phyloP scores from a whole-genome alignment of 2,888 invertebrate species.

The Heliconius erato region DNA sequence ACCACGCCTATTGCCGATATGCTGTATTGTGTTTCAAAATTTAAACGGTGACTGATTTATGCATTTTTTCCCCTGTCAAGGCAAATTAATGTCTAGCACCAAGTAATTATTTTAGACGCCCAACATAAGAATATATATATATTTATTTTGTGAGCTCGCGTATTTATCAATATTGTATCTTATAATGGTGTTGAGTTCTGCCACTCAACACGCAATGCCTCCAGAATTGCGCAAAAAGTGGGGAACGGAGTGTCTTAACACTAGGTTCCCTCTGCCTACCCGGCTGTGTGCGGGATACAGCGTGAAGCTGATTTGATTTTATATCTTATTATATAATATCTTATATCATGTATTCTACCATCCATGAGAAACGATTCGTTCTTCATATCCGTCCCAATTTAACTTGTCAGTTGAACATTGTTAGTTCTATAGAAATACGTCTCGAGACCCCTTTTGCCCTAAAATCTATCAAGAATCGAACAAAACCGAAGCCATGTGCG shows the following conservation, averaged over 20 bases:
- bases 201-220: too few species aligned
- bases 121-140: not conserved
- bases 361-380: conserved; percentile 22
- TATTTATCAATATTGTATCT: not conserved
- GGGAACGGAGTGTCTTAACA: too few species aligned
- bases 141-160: not conserved
- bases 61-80: conserved; percentile 46
- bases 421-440: conserved; percentile 56
- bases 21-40: conserved; percentile 60
- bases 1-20: conserved; percentile 63
- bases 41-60: conserved; percentile 61
- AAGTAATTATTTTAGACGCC: conserved; percentile 37
- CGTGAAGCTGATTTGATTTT: too few species aligned
- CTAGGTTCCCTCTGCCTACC: too few species aligned
- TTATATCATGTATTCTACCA: not conserved
- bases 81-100: conserved; percentile 29
- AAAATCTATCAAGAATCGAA: conserved; percentile 64
- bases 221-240: too few species aligned
- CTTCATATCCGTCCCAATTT: conserved; percentile 56
- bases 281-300: too few species aligned
- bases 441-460: conserved; percentile 65
- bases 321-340: not conserved
- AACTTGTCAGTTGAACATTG: conserved; percentile 53
- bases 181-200: not conserved
- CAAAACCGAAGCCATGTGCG: conserved; percentile 77